These are phyloP conservation scores for Heliconius sara DNA, from an alignment of 2,888 invertebrate species.

Conservation along the genomic window DNA sequence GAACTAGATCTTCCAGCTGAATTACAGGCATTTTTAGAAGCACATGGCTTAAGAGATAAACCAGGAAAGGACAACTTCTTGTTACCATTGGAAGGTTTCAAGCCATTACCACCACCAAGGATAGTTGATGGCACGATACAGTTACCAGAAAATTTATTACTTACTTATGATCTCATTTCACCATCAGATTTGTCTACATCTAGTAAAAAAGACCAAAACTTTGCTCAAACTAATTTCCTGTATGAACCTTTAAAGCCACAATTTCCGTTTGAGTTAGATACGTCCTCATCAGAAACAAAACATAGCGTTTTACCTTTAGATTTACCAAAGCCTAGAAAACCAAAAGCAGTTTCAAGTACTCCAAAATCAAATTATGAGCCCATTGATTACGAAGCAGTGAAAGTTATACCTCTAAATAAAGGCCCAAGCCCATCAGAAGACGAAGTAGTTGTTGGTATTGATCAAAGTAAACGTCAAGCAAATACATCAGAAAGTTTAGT, in stretches of 20 bases:
- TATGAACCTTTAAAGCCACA: conserved; percentile 73
- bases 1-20: conserved; percentile 68
- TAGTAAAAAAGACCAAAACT: conserved; percentile 52
- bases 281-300: conserved; percentile 71
- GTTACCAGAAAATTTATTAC: conserved; percentile 74
- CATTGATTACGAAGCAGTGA: conserved; percentile 73
- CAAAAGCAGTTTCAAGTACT: conserved; percentile 57
- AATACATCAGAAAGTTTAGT: conserved; percentile 53
- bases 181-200: conserved; percentile 58
- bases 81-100: conserved; percentile 76
- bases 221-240: conserved; percentile 64
- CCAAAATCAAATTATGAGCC: conserved; percentile 65
- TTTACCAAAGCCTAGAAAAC: conserved; percentile 65
- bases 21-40: conserved; percentile 72
- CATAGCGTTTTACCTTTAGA: conserved; percentile 67
- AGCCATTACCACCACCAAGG: conserved; percentile 73
- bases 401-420: conserved; percentile 75
- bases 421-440: conserved; percentile 68
- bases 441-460: conserved; percentile 56
- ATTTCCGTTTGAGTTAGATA: conserved; percentile 71
- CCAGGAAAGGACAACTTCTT: conserved; percentile 73
- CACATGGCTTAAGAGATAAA: conserved; percentile 71
- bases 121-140: conserved; percentile 72
- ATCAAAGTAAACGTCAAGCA: conserved; percentile 70
- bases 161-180: conserved; percentile 73